These are phyloP conservation scores for Lithophane ornitopus DNA, from an alignment of 2,888 invertebrate species.

Conservation along the genomic window DNA sequence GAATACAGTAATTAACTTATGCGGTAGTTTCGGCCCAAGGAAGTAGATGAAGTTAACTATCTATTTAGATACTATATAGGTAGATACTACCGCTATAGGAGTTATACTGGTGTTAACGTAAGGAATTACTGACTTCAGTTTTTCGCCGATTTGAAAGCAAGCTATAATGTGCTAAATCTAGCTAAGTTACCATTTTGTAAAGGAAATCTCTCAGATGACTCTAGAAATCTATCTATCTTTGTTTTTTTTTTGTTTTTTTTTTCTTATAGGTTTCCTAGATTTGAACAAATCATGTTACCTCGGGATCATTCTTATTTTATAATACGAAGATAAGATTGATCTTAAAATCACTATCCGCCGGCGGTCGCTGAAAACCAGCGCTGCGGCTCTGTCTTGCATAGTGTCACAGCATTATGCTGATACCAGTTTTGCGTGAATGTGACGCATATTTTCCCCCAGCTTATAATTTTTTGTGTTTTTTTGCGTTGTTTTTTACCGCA, in stretches of 20 bases:
- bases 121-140: background rate
- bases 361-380: background rate
- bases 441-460: too few relatives aligned
- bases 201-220: background rate
- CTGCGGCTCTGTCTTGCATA: background rate
- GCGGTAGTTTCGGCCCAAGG: constrained; percentile 20
- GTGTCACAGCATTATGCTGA: background rate
- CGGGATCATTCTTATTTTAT: background rate
- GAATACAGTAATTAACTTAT: constrained; percentile 27
- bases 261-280: background rate
- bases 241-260: background rate
- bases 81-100: background rate
- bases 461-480: background rate
- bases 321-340: background rate
- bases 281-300: background rate
- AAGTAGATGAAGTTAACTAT: constrained; percentile 8
- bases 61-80: background rate
- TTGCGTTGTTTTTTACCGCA: background rate
- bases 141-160: background rate
- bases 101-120: background rate
- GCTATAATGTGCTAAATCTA: background rate
- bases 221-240: background rate
- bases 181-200: background rate
- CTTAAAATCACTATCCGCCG: background rate
- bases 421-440: background rate